These are phyloP conservation scores for Ormyrus thymus DNA, from an alignment of 2,888 invertebrate genomes.

Conservation along the genomic window DNA sequence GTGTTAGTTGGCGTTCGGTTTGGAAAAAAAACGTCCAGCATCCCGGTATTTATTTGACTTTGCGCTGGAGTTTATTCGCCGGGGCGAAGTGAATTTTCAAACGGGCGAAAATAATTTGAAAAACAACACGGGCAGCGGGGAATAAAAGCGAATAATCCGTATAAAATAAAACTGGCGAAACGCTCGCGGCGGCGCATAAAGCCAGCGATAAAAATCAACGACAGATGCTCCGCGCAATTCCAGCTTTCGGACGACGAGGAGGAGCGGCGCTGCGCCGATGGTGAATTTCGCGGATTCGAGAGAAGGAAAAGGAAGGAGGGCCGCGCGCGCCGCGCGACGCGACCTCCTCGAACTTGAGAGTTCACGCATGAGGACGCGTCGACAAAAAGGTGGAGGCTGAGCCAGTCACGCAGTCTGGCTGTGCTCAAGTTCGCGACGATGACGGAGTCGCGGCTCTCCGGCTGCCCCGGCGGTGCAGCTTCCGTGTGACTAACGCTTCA, in stretches of 20 bases:
- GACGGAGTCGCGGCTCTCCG: no score
- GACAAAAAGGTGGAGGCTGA: slow-evolving; percentile 22
- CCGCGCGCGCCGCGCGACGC: not conserved
- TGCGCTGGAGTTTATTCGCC: no score
- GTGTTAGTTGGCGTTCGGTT: no score
- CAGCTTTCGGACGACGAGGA: not conserved
- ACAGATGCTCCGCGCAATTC: not conserved
- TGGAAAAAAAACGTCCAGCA: no score
- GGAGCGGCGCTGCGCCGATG: no score
- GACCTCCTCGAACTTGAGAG: not conserved
- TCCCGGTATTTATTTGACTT: no score
- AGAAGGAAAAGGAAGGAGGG: no score
- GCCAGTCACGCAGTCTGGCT: slow-evolving; percentile 54
- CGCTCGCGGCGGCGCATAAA: not conserved
- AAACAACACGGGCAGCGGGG: not conserved
- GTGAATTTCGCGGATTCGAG: no score
- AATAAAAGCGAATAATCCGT: not conserved
- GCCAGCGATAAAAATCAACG: no score
- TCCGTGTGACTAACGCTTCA: no score
- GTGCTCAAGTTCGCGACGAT: slow-evolving; percentile 48
- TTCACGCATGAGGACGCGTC: slow-evolving; percentile 47
- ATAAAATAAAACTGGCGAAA: not conserved
- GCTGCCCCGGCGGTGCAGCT: no score
- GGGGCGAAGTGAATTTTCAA: not conserved
- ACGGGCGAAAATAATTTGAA: not conserved